Evolutionary conservation across 2,888 invertebrate genomes (phyloP), one percentile per base, ranked within the genome.

Genomic region (Ectemnius lituratus): DNA sequence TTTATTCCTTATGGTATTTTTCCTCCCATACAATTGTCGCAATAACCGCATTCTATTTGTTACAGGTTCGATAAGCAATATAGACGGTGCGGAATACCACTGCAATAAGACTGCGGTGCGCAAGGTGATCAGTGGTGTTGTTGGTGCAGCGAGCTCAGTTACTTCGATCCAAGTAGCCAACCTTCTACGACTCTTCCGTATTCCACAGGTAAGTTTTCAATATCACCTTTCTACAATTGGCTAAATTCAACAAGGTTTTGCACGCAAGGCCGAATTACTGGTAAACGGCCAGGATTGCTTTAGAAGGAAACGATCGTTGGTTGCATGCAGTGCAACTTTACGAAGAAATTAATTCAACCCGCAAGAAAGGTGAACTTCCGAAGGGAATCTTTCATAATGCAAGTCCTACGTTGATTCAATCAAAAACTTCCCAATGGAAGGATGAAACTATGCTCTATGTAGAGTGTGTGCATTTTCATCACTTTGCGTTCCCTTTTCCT

Each of bases 151-250:
- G 16, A 98, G 97, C 56, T 97, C 97, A 86, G 98, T 98, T 83
- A 98, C 98, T 65, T 98, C 98, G 58, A 98, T 98, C 87, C 98
- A 98, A 93, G 98, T 98, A 75, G 98, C 98, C 77, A 98, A 97
- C 92, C 93, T 97, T 73, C 92, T 98, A 74, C 94, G 98, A 57
- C 94, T 98, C 69, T 98, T 98, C 92, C 95, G 96, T 88, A 98
- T 98, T 89, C 98, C 98, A 13, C 98, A 90, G 88, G 90, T 90
- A 79, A 78, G 88, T 86, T 71, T 23, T 16, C 11, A 11, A 37
- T 37, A 37, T 37, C 37, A 8, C 23, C 23, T 3, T 23, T 23
- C 23, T 23, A 23, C 23, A 23, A 37, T 37, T 6, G 37, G 37
- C 37, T 11, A 37, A 37, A 37, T 11, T 37, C 37, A 37, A 37